These are phyloP conservation scores for Rhinogobio ventralis DNA, from an alignment of 2,797 vertebrate genomes.

Conservation along the genomic window DNA sequence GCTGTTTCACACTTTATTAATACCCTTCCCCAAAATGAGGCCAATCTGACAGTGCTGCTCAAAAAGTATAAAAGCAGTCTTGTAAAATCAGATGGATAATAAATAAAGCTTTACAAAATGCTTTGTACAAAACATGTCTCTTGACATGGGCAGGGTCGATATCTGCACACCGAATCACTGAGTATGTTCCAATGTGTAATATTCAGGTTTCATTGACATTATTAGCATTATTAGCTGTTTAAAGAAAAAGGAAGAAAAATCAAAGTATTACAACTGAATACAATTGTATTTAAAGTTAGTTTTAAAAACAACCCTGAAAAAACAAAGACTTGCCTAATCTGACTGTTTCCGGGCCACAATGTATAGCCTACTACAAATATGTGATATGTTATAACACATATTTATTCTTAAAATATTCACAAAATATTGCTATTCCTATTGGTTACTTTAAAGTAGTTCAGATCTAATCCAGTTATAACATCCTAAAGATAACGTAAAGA, in stretches of 20 bases:
- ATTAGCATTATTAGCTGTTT: background rate
- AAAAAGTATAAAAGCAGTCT: background rate
- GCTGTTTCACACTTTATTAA: background rate
- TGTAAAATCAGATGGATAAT: background rate
- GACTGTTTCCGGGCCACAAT: background rate
- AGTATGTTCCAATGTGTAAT: background rate
- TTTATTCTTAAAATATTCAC: background rate
- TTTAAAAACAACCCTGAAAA: background rate
- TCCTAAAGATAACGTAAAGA: background rate
- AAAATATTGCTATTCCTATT: background rate
- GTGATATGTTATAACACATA: background rate
- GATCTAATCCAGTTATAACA: background rate
- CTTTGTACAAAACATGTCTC: background rate
- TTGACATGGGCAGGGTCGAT: too few species aligned
- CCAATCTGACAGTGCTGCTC: background rate
- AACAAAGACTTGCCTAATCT: background rate
- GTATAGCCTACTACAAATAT: background rate
- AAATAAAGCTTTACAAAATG: background rate
- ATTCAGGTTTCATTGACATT: background rate
- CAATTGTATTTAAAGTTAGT: background rate
- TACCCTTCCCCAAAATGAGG: background rate
- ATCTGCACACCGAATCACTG: background rate
- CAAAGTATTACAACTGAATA: background rate
- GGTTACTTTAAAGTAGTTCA: background rate
- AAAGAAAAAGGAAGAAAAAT: background rate